Evolutionary conservation across 2,888 invertebrate genomes (phyloP), one percentile per base, ranked within the genome.

Genomic region (Clepsis dumicolana): DNA sequence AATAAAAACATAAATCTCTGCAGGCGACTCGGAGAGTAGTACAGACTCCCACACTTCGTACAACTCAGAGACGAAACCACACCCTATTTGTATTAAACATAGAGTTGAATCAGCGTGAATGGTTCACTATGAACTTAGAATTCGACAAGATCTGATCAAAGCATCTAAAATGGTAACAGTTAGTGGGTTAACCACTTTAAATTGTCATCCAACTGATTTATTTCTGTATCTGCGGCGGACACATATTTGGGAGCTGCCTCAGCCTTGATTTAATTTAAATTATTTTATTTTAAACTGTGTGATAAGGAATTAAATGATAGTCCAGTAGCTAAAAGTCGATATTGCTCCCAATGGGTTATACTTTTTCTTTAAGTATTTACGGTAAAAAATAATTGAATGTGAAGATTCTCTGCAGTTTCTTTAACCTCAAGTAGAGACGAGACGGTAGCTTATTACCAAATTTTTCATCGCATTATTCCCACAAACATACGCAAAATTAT

Each of bases 141-240:
- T 89, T 90, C 91, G 87, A 90, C 89, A 89, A 93, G 90, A 93
- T 93, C 85, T 89, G 91, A 93, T 93, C 93, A 91, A 90, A 90
- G 90, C 88, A 92, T 93, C 93, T 94, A 94, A 94, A 94, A 94
- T 94, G 94, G 94, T 93, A 92, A 93, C 94, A 93, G 93, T 90
- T 93, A 93, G 91, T 94, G 92, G 94, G 94, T 93, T 93, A 92
- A 92, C 94, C 94, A 94, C 93, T 94, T 94, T 91, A 94, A 94
- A 94, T 94, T 94, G 94, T 94, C 94, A 94, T 94, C 93, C 88
- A 87, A 84, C 89, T 94, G 94, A 94, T 94, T 94, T 94, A 94
- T 94, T 93, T 93, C 88, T 87, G 89, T 91, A 84, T 90, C 90
- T 89, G 91, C 88, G 88, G 87, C 85, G 85, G 90, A 89, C 89